Base-by-base conservation (phyloP, 2,797 vertebrate species). In the Cynopterus sphinx region DNA sequence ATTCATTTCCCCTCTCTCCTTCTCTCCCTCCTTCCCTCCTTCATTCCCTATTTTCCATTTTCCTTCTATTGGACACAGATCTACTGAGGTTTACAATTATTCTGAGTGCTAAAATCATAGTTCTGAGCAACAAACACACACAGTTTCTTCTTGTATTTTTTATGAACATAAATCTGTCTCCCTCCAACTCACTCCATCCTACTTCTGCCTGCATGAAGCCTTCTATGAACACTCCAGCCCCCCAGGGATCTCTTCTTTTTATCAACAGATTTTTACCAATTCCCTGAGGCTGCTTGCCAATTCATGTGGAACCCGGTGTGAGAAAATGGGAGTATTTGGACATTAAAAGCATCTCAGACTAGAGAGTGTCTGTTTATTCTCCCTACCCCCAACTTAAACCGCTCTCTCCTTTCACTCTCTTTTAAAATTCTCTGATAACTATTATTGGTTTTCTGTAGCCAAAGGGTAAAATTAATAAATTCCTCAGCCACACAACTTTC, bases 391-490 rank as follows among this genome's bases (percentile, higher is more conserved):
- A 88, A 33, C 24, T n/a, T 51, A 77, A 91, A 65, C 3, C 21
- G 16, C 13, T 22, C 28, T 84, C 43, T 83, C 31, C 51, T 9
- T 95, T 83, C 59, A 71, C 78, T 13, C 10, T 96, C 68, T 92
- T 0, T 93, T 95, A 98, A 95, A 95, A 57, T 94, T 86, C 75
- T 96, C 74, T 97, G 9, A 2, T 96, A 91, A 94, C 0, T 12
- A 39, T 92, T 87, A 71, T 88, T 97, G 97, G 75, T 90, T 98
- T 96, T 43, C 61, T 97, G 91, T 96, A 97, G 92, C 96, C 90
- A 82, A 81, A 96, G 95, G 97, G 97, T 93, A 98, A 97, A 97
- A 92, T 95, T 93, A 96, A 98, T 97, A 97, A 97, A 98, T 97
- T 94, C 96, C 92, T 88, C 75, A 15, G 41, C 95, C 67, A 41